Conservation (phyloP, 1,140 invertebrate species). For the Schlechtendalia chinensis region DNA sequence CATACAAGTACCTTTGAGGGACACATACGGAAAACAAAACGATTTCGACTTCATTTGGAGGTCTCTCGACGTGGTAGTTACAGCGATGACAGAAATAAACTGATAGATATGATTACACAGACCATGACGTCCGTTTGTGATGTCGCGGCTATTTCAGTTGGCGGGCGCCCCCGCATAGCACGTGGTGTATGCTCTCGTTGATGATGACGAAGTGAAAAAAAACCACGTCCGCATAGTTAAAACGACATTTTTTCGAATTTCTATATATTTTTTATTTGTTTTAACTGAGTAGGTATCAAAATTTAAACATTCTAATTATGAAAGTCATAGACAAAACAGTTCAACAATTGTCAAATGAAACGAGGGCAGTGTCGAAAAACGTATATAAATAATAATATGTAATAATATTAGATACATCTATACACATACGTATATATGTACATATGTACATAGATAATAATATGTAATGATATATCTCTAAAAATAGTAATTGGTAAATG, state of each 20-base stretch:
- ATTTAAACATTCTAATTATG: too few species aligned
- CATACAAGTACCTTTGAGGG: neutral
- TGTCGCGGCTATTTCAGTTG: conserved; percentile 47
- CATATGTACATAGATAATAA: too few species aligned
- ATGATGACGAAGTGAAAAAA: neutral
- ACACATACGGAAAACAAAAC: conserved; percentile 6
- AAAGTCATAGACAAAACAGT: too few species aligned
- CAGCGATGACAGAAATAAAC: conserved; percentile 48
- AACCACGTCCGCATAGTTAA: neutral
- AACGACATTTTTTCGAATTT: neutral
- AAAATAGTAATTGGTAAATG: too few species aligned
- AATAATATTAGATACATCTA: too few species aligned
- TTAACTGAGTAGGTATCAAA: too few species aligned
- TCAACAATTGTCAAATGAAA: too few species aligned
- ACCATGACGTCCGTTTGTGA: conserved; percentile 45
- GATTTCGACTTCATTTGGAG: conserved; percentile 3
- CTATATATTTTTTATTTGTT: too few species aligned
- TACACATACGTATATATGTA: too few species aligned
- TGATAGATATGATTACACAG: conserved; percentile 44
- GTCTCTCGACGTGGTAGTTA: conserved; percentile 9
- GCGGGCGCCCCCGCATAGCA: conserved; percentile 25
- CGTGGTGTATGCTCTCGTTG: conserved; percentile 7
- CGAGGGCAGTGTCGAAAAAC: too few species aligned
- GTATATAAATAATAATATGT: too few species aligned
- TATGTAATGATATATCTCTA: too few species aligned